Base-by-base conservation (phyloP, 2,797 vertebrate species). In the Myotis myotis region DNA sequence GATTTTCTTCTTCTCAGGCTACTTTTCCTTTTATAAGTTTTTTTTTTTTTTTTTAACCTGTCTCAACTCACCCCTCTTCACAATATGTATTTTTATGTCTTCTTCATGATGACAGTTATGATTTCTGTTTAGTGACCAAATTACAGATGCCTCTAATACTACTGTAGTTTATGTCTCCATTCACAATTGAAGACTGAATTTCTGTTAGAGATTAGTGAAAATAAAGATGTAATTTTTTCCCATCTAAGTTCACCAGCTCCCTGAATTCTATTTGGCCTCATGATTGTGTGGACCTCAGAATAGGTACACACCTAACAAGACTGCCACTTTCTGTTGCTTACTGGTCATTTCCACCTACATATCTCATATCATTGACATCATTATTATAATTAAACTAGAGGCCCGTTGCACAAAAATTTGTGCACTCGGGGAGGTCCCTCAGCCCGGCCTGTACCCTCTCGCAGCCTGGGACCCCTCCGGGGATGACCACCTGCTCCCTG, bases 71-170 rank as follows among this genome's bases (percentile, higher is more conserved):
- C 8, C 19, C n/a, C 7, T 94, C 36, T 78, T 79, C 11, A 64
- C 3, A 78, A 9, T 74, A 20, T 41, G 7, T 47, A 15, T 83
- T 23, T 20, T 82, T 25, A 87, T 51, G 20, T 49, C 55, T 51
- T 96, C 68, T 81, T 68, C 8, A 7, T 87, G 41, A 81, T 38
- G 51, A 33, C 33, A 38, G 36, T 85, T 89, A 89, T 96, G 25
- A 89, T 87, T 83, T 93, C 66, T 75, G 0, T 16, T 55, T 78
- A 38, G 28, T 71, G 38, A 66, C 62, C 17, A 76, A 87, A 83
- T 75, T 68, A 51, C 55, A 81, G 20, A 85, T 36, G 55, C n/a
- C 68, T 78, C 41, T 66, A 22, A 41, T 80, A 49, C 25, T 49
- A 44, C 47, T 47, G 10, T 86, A 9, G 15, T 88, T 72, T 60